A percentile compares a stretch with the other conserved stretches of the same genome.
These are phyloP conservation scores for Pachyseris speciosa DNA, from an alignment of 64 coral and sea anemone species.

Conservation along the genomic window DNA sequence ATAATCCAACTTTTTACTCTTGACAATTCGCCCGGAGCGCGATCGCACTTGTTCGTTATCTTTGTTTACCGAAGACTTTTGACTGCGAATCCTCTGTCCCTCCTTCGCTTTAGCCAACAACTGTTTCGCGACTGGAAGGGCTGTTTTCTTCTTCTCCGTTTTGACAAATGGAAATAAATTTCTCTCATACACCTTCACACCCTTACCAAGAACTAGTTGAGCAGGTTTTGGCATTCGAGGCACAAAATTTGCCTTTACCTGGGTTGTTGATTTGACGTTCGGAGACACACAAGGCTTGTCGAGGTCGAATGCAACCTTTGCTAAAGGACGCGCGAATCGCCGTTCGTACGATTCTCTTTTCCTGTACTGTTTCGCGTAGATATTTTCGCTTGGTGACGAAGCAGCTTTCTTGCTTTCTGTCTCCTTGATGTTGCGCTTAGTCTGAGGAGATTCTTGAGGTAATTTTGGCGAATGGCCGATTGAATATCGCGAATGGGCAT, in stretches of 20 bases:
- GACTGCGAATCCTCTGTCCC: slow-evolving; percentile 62
- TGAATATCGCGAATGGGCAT: neutral
- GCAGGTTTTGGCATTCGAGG: slow-evolving; percentile 52
- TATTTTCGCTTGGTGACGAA: slow-evolving; percentile 56
- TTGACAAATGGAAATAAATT: slow-evolving; percentile 27
- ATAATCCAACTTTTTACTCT: slow-evolving; percentile 95
- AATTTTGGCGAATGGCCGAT: slow-evolving; percentile 51
- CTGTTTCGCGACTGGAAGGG: slow-evolving; percentile 71
- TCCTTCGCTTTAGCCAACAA: slow-evolving; percentile 91
- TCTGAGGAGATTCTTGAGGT: slow-evolving; percentile 32
- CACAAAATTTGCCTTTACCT: slow-evolving; percentile 66
- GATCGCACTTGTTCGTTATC: slow-evolving; percentile 69
- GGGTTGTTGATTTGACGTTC: slow-evolving; percentile 66
- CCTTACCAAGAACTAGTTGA: neutral
- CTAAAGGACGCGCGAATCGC: slow-evolving; percentile 65
- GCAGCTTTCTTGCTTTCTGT: slow-evolving; percentile 9
- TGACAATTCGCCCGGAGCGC: slow-evolving; percentile 94
- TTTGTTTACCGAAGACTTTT: slow-evolving; percentile 23
- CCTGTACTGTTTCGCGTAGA: slow-evolving; percentile 89
- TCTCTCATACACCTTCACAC: neutral
- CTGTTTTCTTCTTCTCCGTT: slow-evolving; percentile 21
- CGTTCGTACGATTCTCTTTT: slow-evolving; percentile 92
- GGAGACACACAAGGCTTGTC: slow-evolving; percentile 39
- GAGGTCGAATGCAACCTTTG: slow-evolving; percentile 5
- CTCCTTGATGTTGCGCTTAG: slow-evolving; percentile 14